phyloP scores from a whole-genome alignment of 2,888 invertebrate genomes.

The Galerucella nymphaeae region DNA sequence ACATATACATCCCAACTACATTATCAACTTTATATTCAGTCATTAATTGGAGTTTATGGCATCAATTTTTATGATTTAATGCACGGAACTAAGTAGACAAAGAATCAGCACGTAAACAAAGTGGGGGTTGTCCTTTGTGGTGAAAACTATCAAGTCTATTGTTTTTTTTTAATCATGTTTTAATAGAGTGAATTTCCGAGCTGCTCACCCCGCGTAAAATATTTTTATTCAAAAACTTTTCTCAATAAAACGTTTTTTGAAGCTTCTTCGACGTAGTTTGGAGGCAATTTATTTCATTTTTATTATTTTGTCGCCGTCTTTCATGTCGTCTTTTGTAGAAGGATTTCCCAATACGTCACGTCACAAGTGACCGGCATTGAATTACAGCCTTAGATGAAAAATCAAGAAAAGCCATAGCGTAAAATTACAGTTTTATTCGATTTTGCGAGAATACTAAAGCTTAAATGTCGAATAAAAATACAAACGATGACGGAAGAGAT shows the following conservation, averaged over 20 bases:
- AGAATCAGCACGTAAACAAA: background rate
- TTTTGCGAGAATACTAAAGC: constrained; percentile 9
- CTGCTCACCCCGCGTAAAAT: no score
- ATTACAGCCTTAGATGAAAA: constrained; percentile 15
- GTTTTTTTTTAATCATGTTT: no score
- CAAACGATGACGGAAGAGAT: constrained; percentile 6
- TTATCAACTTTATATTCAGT: no score
- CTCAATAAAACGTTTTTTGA: no score
- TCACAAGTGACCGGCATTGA: constrained; percentile 3
- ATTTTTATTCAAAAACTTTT: no score
- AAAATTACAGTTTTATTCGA: constrained; percentile 17
- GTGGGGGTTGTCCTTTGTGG: no score
- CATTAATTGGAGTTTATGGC: no score
- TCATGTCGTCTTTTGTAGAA: background rate
- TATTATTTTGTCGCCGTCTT: background rate
- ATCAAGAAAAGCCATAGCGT: background rate
- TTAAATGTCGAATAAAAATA: constrained; percentile 12
- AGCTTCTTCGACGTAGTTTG: no score
- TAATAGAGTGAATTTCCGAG: no score
- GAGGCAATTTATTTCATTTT: background rate
- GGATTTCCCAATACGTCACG: background rate
- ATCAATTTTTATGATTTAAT: background rate
- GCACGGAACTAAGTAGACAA: background rate
- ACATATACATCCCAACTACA: no score
- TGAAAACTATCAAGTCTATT: no score